phyloP scores from a whole-genome alignment of 2,113 vertebrate species.

The Hemibagrus wyckioides region DNA sequence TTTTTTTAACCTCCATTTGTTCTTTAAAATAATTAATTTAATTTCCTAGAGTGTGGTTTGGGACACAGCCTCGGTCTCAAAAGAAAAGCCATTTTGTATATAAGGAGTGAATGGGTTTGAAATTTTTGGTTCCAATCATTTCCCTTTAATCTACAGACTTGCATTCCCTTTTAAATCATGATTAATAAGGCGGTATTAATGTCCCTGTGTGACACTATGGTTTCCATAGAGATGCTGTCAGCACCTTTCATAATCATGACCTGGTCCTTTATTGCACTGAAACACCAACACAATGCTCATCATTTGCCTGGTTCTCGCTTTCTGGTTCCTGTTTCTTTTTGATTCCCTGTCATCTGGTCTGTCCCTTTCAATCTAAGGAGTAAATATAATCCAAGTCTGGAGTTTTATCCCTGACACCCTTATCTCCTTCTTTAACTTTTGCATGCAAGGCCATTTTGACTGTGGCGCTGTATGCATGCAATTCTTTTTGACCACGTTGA shows the following conservation, averaged over 20 bases:
- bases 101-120: too few species aligned
- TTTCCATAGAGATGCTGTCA: conserved; percentile 28
- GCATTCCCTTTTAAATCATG: not conserved
- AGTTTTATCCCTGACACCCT: not conserved
- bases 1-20: too few species aligned
- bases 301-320: not conserved
- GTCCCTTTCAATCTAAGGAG: not conserved
- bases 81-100: not conserved
- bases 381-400: not conserved
- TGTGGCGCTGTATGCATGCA: not conserved
- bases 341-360: not conserved
- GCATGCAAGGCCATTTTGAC: not conserved
- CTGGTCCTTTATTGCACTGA: not conserved
- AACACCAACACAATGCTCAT: not conserved
- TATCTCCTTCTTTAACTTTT: not conserved
- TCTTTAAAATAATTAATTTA: not conserved
- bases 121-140: too few species aligned
- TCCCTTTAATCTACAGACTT: not conserved
- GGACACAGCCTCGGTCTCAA: not conserved
- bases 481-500: not conserved
- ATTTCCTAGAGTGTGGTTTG: not conserved
- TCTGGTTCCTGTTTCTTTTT: not conserved
- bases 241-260: conserved; percentile 1
- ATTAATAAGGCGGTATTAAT: not conserved
- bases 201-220: conserved; percentile 16